Conservation (phyloP, 2,113 vertebrate species). For the Taurulus bubalis region DNA sequence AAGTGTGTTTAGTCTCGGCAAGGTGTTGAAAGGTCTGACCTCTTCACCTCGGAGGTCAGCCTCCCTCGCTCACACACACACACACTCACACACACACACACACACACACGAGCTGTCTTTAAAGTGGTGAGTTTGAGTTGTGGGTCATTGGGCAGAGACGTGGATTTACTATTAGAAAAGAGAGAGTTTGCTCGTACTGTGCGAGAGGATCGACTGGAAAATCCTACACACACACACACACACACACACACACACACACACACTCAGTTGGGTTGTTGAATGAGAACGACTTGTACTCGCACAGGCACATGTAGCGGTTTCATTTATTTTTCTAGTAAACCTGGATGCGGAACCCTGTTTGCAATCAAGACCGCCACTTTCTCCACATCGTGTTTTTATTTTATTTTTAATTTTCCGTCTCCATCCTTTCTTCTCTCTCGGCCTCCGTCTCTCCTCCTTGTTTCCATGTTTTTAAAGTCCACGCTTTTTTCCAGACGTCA, state of each 20-base stretch:
- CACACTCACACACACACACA: conserved; percentile 14
- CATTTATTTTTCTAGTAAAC: conserved; percentile 73
- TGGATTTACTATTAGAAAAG: conserved; percentile 29
- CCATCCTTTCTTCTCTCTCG: background rate
- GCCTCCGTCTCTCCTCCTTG: background rate
- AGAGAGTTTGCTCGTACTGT: conserved; percentile 17
- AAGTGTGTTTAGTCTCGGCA: conserved; percentile 26
- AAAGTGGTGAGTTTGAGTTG: conserved; percentile 23
- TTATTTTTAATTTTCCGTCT: background rate
- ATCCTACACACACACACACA: conserved; percentile 23
- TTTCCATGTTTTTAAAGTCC: conserved; percentile 55
- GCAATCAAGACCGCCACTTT: conserved; percentile 69
- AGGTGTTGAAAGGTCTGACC: conserved; percentile 71
- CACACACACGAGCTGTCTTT: conserved; percentile 18
- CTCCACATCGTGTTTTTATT: background rate
- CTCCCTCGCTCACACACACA: background rate
- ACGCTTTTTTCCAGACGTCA: conserved; percentile 41
- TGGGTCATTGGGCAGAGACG: conserved; percentile 20
- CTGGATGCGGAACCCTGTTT: conserved; percentile 65
- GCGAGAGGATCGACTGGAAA: conserved; percentile 14
- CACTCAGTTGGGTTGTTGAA: too few relatives aligned
- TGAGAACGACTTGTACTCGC: conserved; percentile 22
- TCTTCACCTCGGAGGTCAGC: conserved; percentile 43
- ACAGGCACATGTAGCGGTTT: conserved; percentile 15
- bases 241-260: conserved; percentile 21